A percentile compares a stretch with the other conserved stretches of the same genome.
Evolutionary conservation across 2,888 invertebrate species (phyloP).

Genomic region (Nomada hirtipes): DNA sequence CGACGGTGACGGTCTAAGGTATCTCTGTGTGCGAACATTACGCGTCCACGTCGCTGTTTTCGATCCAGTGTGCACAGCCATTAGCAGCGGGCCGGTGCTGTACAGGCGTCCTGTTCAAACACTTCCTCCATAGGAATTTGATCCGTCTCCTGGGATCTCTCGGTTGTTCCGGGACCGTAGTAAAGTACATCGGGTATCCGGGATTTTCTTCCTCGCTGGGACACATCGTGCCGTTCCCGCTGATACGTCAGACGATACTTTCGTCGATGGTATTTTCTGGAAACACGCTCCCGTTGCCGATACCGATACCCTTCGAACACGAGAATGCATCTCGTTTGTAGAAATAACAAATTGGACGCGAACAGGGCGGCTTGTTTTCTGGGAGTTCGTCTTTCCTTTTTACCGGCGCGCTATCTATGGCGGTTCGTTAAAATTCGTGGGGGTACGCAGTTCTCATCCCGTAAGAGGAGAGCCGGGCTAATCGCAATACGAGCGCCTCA

Average conservation of each 20-base stretch:
- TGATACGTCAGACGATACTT: slow-evolving; percentile 47
- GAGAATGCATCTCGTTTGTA: too few species aligned
- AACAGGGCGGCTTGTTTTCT: neutral
- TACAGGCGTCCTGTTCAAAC: slow-evolving; percentile 70
- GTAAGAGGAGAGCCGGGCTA: too few species aligned
- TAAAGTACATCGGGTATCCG: slow-evolving; percentile 44
- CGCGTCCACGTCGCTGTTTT: slow-evolving; percentile 57
- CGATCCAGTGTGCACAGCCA: slow-evolving; percentile 62
- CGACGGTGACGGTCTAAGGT: slow-evolving; percentile 39
- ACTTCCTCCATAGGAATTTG: slow-evolving; percentile 68
- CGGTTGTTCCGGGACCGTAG: slow-evolving; percentile 46
- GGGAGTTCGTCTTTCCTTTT: too few species aligned
- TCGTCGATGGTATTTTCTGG: slow-evolving; percentile 6
- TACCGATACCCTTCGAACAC: too few species aligned
- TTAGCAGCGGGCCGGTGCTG: slow-evolving; percentile 63
- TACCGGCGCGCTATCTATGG: too few species aligned
- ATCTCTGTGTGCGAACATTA: slow-evolving; percentile 47
- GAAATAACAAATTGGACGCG: neutral
- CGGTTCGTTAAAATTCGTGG: too few species aligned
- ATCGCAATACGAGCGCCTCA: too few species aligned
- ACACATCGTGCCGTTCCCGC: neutral
- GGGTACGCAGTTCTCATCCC: too few species aligned
- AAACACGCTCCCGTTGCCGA: slow-evolving; percentile 1
- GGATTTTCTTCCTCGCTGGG: slow-evolving; percentile 50
- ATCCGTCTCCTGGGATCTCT: slow-evolving; percentile 61